Conservation (phyloP, 2,113 vertebrate genomes). For the Pedionomus torquatus region DNA sequence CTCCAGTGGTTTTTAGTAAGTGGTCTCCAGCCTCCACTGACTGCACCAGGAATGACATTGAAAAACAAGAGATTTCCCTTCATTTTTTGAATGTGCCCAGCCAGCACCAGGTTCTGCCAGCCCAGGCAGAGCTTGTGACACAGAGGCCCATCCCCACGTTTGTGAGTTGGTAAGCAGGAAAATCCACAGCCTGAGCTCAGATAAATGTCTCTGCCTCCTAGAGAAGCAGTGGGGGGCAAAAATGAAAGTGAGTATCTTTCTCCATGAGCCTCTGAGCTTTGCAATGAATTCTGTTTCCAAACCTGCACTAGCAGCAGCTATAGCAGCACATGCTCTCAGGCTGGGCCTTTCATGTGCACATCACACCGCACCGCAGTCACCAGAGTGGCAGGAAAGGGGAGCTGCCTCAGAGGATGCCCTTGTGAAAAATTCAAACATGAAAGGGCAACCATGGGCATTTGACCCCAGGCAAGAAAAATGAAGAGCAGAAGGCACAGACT, state of each 20-base stretch:
- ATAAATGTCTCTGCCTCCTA: not conserved
- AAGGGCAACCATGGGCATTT: not conserved
- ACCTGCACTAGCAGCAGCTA: not conserved
- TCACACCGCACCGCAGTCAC: accelerated
- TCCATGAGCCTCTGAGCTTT: not conserved
- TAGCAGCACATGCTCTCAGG: not conserved
- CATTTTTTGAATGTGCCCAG: not conserved
- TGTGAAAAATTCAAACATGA: not conserved
- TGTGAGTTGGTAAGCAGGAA: not conserved
- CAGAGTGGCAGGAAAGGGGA: not conserved
- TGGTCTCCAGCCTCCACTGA: not conserved
- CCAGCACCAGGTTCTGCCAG: not conserved
- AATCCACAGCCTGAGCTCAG: not conserved
- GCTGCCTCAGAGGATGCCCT: not conserved
- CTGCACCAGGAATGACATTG: not conserved
- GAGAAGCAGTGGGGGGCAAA: not conserved
- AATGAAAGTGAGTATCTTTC: not conserved
- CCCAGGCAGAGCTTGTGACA: not conserved
- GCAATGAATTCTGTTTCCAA: not conserved
- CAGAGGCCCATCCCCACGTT: not conserved
- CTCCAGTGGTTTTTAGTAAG: not conserved
- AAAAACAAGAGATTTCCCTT: not conserved
- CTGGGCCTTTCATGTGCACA: not conserved
- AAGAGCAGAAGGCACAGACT: not conserved
- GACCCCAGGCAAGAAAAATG: not conserved